phyloP scores from a whole-genome alignment of 2,888 invertebrate species.

The Invenusta paracnida region DNA sequence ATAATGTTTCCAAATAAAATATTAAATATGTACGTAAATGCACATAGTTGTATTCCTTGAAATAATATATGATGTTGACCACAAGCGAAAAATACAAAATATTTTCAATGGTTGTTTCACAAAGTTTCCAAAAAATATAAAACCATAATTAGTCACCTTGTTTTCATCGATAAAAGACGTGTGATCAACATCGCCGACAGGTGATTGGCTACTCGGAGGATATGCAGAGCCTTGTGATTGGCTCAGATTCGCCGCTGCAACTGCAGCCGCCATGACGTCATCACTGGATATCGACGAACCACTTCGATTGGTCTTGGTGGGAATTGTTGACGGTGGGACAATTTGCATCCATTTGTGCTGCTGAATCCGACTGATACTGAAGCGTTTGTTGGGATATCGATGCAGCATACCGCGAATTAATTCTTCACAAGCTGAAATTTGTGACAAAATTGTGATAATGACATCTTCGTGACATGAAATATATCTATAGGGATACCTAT shows the following conservation, averaged over 20 bases:
- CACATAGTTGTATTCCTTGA: no score
- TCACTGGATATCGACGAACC: not conserved
- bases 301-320: not conserved
- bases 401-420: conserved; percentile 90
- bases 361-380: conserved; percentile 83
- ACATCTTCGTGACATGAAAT: no score
- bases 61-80: no score
- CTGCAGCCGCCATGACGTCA: not conserved
- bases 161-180: not conserved
- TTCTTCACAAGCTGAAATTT: conserved; percentile 87
- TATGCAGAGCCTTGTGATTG: not conserved
- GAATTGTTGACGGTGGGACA: not conserved
- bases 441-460: no score
- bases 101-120: no score
- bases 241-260: not conserved
- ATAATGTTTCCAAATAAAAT: no score
- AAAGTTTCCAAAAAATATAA: no score
- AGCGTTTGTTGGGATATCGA: conserved; percentile 81
- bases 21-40: no score
- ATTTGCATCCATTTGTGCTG: conserved; percentile 80
- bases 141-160: no score
- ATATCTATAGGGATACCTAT: not conserved
- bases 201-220: not conserved
- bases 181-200: not conserved
- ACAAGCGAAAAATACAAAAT: no score